These are phyloP conservation scores for Myodes glareolus DNA, from an alignment of 2,113 vertebrate species.

Conservation along the genomic window DNA sequence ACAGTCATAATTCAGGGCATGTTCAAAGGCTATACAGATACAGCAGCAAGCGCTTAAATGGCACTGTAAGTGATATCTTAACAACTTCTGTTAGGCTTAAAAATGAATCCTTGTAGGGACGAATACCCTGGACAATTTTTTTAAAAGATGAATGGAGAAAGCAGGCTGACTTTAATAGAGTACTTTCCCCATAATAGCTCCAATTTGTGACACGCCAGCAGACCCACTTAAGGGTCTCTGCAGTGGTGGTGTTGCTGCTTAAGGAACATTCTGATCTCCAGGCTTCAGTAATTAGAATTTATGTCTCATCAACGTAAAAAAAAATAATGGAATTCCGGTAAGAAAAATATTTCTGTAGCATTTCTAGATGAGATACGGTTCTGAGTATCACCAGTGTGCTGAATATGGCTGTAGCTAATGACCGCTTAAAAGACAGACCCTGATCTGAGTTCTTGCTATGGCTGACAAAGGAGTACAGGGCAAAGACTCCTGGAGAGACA, in stretches of 20 bases:
- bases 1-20: constrained; percentile 65
- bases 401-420: background rate
- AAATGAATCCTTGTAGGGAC: constrained; percentile 74
- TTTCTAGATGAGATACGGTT: background rate
- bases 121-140: constrained; percentile 72
- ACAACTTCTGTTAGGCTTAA: constrained; percentile 70
- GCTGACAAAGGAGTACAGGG: background rate
- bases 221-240: background rate
- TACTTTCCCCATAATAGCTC: constrained; percentile 51
- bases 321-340: background rate
- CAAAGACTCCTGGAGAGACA: background rate
- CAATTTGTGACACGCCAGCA: constrained; percentile 46
- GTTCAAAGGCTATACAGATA: constrained; percentile 68
- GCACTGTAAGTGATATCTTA: constrained; percentile 74
- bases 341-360: constrained; percentile 11
- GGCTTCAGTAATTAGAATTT: background rate
- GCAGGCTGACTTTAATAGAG: constrained; percentile 68
- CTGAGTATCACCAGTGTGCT: background rate
- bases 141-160: constrained; percentile 75
- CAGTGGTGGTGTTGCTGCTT: background rate
- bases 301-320: constrained; percentile 9
- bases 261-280: background rate
- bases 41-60: constrained; percentile 62
- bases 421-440: background rate
- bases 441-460: background rate